Conservation (phyloP, 2,797 vertebrate genomes). For the Sarcoramphus papa region DNA sequence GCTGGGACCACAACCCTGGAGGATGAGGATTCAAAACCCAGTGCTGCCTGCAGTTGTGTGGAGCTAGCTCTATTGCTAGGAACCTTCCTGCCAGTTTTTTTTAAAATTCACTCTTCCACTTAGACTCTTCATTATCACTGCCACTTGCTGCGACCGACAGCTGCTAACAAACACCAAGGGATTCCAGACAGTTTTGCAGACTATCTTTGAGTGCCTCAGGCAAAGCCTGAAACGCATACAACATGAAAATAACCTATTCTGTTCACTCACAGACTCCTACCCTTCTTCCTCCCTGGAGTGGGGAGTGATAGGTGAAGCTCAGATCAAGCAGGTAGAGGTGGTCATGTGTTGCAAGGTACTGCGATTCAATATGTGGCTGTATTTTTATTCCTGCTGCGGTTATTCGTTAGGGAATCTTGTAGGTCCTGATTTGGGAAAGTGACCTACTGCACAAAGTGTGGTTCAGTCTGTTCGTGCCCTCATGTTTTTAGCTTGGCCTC, state of each 20-base stretch:
- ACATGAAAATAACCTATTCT: background rate
- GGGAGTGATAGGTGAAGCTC: background rate
- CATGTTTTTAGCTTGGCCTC: rapidly evolving
- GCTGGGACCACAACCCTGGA: background rate
- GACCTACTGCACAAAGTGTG: background rate
- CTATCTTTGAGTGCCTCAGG: background rate
- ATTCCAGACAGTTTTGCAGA: constrained; percentile 4
- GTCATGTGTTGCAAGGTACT: background rate
- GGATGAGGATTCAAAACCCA: background rate
- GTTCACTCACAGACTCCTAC: rapidly evolving
- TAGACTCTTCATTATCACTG: background rate
- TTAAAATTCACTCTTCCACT: background rate
- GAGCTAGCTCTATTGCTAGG: background rate
- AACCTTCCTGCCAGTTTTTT: background rate
- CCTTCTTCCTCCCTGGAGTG: background rate
- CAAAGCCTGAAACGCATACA: background rate
- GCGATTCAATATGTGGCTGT: background rate
- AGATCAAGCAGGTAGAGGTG: background rate
- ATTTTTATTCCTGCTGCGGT: background rate
- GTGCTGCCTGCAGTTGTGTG: background rate
- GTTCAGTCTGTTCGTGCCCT: background rate
- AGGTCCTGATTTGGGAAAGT: background rate
- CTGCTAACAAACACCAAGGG: constrained; percentile 44
- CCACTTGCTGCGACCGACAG: constrained; percentile 32
- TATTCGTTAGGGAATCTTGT: background rate